Conservation (phyloP, 1,140 invertebrate species). For the Drosophila pallidifrons region DNA sequence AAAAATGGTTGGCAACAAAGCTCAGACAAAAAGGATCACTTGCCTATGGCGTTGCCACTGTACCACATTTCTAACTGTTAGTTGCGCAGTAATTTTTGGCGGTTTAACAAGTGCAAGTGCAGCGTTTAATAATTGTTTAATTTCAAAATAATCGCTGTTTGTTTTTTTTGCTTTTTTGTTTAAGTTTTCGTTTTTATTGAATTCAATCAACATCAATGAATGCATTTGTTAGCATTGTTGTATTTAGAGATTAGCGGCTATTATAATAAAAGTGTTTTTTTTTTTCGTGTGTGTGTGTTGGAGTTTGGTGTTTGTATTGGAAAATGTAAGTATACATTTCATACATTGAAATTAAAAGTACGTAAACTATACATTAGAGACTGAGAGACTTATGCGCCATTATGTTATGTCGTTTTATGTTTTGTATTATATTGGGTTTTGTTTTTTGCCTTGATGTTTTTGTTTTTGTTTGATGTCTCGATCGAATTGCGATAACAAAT, state of each 20-base stretch:
- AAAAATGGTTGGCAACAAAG: too few species aligned
- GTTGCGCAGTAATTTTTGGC: too few species aligned
- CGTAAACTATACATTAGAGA: constrained; percentile 21
- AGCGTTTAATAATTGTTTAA: too few species aligned
- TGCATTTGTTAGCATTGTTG: constrained; percentile 25
- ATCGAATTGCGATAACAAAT: constrained; percentile 41
- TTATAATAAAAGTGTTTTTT: neutral
- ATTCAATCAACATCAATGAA: constrained; percentile 53
- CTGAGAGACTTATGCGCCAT: neutral
- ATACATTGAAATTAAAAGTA: constrained; percentile 17
- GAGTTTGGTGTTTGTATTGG: too few species aligned
- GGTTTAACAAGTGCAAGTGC: too few species aligned
- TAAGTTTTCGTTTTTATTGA: constrained; percentile 37
- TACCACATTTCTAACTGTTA: too few species aligned
- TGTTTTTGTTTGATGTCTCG: constrained; percentile 17
- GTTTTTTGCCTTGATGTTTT: neutral
- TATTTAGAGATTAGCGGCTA: constrained; percentile 8
- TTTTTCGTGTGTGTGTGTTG: neutral
- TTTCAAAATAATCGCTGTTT: too few species aligned
- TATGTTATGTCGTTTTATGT: neutral
- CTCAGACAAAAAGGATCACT: too few species aligned
- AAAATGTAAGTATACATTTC: constrained; percentile 8
- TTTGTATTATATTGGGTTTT: neutral
- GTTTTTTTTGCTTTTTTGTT: neutral
- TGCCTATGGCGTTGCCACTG: too few species aligned